Conservation (phyloP, 2,113 vertebrate genomes). For the Mesoclemmys tuberculata region DNA sequence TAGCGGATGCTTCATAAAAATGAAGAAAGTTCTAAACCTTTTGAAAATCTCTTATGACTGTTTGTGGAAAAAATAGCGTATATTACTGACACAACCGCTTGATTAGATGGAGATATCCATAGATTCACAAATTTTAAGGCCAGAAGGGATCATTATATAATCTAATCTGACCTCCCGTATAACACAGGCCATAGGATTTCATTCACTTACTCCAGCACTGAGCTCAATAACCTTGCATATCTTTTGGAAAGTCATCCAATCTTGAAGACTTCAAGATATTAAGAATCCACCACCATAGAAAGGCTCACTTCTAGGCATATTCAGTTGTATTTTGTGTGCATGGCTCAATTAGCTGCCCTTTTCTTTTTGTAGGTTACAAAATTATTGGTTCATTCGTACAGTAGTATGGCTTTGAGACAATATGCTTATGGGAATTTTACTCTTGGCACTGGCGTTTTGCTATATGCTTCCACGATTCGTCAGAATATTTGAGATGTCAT, state of each 20-base stretch:
- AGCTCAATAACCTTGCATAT: neutral
- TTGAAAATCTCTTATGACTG: neutral
- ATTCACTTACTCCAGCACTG: neutral
- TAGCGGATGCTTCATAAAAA: neutral
- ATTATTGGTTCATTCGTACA: conserved; percentile 4
- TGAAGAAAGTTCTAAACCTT: neutral
- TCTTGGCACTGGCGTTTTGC: conserved; percentile 39
- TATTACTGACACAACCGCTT: neutral
- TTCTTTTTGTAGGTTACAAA: conserved; percentile 51
- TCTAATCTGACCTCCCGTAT: neutral
- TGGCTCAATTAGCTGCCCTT: neutral
- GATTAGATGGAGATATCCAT: neutral
- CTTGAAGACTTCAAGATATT: neutral
- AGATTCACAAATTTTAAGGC: neutral
- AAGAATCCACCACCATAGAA: neutral
- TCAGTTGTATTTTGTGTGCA: neutral
- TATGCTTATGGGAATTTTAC: conserved; percentile 61
- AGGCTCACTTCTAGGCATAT: neutral
- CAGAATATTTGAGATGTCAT: conserved; percentile 58
- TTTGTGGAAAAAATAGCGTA: neutral
- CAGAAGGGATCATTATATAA: neutral
- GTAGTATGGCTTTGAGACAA: conserved; percentile 27
- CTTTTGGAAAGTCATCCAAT: neutral
- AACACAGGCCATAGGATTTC: neutral
- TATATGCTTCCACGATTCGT: conserved; percentile 65